These are phyloP conservation scores for Desoria tigrina DNA, from an alignment of 2,888 invertebrate genomes.

Conservation along the genomic window DNA sequence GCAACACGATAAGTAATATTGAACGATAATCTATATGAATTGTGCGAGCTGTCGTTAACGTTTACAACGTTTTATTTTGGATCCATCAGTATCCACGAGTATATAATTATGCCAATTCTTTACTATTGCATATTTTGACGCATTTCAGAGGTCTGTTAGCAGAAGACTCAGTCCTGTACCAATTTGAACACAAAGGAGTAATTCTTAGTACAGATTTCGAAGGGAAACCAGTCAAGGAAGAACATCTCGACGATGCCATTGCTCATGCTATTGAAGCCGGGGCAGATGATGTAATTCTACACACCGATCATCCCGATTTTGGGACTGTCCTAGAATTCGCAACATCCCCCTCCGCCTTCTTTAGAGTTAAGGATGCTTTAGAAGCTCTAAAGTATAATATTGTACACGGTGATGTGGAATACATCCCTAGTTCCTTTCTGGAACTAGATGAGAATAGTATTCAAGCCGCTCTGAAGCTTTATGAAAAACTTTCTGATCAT, in stretches of 20 bases:
- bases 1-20: too few relatives aligned
- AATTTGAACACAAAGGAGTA: slow-evolving; percentile 66
- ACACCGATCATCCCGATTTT: slow-evolving; percentile 57
- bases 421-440: slow-evolving; percentile 59
- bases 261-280: slow-evolving; percentile 70
- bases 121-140: too few relatives aligned
- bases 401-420: slow-evolving; percentile 60
- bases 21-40: too few relatives aligned
- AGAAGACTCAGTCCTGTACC: slow-evolving; percentile 59
- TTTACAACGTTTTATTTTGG: too few relatives aligned
- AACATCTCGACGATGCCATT: slow-evolving; percentile 62
- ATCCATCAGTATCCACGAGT: too few relatives aligned
- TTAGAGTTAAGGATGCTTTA: slow-evolving; percentile 60
- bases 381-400: slow-evolving; percentile 60
- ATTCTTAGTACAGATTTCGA: slow-evolving; percentile 57
- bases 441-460: slow-evolving; percentile 61
- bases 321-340: slow-evolving; percentile 62
- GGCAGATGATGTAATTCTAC: slow-evolving; percentile 67
- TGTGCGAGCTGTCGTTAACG: too few relatives aligned
- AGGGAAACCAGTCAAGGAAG: slow-evolving; percentile 57
- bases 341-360: slow-evolving; percentile 60
- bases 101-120: too few relatives aligned
- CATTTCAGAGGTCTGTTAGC: slow-evolving; percentile 58
- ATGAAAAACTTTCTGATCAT: slow-evolving; percentile 61
- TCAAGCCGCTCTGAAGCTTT: slow-evolving; percentile 59